Conservation (phyloP, 2,888 invertebrate species). For the Macrophya annulata region DNA sequence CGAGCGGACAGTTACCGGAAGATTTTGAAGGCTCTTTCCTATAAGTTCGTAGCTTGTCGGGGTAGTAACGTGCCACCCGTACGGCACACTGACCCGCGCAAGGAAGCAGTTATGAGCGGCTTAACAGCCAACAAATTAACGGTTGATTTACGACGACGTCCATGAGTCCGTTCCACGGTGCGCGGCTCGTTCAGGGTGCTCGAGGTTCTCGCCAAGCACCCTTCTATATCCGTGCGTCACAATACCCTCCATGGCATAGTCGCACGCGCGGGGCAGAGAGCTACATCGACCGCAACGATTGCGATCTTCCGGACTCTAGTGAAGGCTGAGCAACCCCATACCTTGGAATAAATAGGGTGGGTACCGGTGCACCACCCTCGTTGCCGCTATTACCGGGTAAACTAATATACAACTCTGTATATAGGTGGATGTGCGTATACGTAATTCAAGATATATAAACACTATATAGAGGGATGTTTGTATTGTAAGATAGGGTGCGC, state of each 20-base stretch:
- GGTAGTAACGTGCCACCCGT: conserved; percentile 33
- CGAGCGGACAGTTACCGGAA: conserved; percentile 6
- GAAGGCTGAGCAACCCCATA: conserved; percentile 38
- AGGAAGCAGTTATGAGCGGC: conserved; percentile 51
- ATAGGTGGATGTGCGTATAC: conserved; percentile 2
- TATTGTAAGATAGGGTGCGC: conserved; percentile 17
- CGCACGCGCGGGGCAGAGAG: conserved; percentile 26
- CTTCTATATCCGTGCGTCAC: conserved; percentile 39
- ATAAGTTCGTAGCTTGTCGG: background rate
- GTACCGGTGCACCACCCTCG: conserved; percentile 41
- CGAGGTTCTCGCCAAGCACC: conserved; percentile 27
- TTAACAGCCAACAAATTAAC: conserved; percentile 53
- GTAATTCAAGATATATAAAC: conserved; percentile 23
- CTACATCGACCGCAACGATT: conserved; percentile 50
- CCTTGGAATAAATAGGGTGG: conserved; percentile 18
- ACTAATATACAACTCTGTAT: conserved; percentile 39
- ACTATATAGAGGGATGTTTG: background rate
- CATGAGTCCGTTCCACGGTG: conserved; percentile 29
- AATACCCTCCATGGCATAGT: conserved; percentile 29
- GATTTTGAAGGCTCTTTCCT: conserved; percentile 27
- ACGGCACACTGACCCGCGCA: conserved; percentile 49
- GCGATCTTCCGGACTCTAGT: conserved; percentile 49
- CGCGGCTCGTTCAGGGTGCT: conserved; percentile 32
- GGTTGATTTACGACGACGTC: conserved; percentile 53
- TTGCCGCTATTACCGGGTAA: conserved; percentile 45